Evolutionary conservation across 2,797 vertebrate genomes (phyloP), one percentile per base, ranked within the genome.

Genomic region (Halcyon leucocephala): DNA sequence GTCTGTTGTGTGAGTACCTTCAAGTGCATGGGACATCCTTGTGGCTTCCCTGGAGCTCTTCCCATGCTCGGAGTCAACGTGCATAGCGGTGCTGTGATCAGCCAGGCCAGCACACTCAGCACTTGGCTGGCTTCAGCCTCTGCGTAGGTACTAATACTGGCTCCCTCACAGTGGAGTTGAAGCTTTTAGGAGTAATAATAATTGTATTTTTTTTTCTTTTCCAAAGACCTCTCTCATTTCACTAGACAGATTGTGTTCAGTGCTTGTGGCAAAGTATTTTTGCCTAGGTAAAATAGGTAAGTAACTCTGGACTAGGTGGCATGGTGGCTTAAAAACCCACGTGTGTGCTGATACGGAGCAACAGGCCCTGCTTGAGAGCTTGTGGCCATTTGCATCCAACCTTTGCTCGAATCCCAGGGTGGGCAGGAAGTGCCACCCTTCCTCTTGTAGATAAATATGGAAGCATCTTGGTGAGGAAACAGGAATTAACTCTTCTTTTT

Each of bases 341-440:
- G 8, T 22, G 3, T 4, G 12, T 17, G 35, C 46, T 65, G 82
- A 78, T 42, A 12, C 1, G 35, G 55, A 65, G 78, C 28, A 26
- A 89, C 93, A 55, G 65, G 69, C 73, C 46, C 78, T 71, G 51
- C 69, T 21, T 2, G 62, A 90, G 69, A 57, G 33, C 35, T 86
- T 62, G 67, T 79, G 84, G 65, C 81, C 88, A 33, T 71, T 88
- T 52, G 67, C 74, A 93, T 94, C 82, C 62, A 82, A 60, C 85
- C 86, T 91, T 92, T 90, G 57, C 95, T 94, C 3, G 7, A 87
- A 39, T 85, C 85, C 83, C 86, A 72, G 86, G 76, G 42, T 46
- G 82, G n/a, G 24, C 74, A 87, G 96, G 96, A 95, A 94, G 82
- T 95, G 73, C 92, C 93, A 89, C 93, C 92, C 95, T 97, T 96